A percentile compares a stretch with the other conserved stretches of the same genome.
Evolutionary conservation across 2,888 invertebrate genomes (phyloP).

Genomic region (Agelastica alni): DNA sequence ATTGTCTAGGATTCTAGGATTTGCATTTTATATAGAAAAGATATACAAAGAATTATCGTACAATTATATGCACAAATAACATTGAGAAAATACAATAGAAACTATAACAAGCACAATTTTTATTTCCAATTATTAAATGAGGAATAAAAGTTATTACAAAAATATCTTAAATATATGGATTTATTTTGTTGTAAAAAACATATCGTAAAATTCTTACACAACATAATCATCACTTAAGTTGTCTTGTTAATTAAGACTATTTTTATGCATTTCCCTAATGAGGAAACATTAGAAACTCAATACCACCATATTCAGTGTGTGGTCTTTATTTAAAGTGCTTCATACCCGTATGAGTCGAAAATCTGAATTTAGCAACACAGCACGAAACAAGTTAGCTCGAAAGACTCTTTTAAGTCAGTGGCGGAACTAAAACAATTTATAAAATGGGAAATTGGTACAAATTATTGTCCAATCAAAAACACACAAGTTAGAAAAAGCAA

Average conservation of each 20-base stretch:
- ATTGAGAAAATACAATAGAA: too few species aligned
- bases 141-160: too few species aligned
- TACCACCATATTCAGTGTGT: slow-evolving; percentile 11
- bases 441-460: too few species aligned
- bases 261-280: slow-evolving; percentile 5
- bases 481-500: too few species aligned
- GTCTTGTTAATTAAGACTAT: not conserved
- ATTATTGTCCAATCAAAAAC: too few species aligned
- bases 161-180: too few species aligned
- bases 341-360: slow-evolving; percentile 5
- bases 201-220: not conserved
- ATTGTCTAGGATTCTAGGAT: not conserved
- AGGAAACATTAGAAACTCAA: slow-evolving; percentile 6
- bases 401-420: not conserved
- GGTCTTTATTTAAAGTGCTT: slow-evolving; percentile 9
- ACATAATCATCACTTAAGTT: not conserved
- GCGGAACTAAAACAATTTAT: too few species aligned
- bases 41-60: too few species aligned
- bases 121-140: too few species aligned
- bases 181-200: not conserved
- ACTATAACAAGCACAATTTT: too few species aligned
- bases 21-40: not conserved
- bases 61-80: too few species aligned
- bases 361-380: slow-evolving; percentile 7
- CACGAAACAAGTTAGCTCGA: not conserved